These are phyloP conservation scores for Etheostoma spectabile DNA, from an alignment of 2,113 vertebrate species.

Conservation along the genomic window DNA sequence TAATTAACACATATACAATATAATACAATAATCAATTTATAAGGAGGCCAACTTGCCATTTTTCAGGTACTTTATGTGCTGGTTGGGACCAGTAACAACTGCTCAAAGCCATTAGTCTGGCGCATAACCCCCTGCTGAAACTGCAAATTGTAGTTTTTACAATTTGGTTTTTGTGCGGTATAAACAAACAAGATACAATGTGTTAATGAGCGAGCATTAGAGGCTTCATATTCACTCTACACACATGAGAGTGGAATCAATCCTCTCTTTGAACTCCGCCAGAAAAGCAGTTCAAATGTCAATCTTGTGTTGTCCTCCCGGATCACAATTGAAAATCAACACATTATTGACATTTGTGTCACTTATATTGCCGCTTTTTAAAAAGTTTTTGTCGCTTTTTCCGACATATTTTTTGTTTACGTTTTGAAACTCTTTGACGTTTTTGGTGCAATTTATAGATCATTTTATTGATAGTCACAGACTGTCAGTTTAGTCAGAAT, in stretches of 20 bases:
- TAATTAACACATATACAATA: neutral
- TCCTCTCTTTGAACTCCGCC: neutral
- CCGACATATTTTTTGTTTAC: too few species aligned
- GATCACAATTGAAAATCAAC: too few species aligned
- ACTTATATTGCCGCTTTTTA: too few species aligned
- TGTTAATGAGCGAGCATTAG: neutral
- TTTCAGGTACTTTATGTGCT: neutral
- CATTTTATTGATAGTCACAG: too few species aligned
- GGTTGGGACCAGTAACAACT: neutral
- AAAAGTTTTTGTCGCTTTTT: too few species aligned
- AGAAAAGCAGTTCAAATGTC: conserved; percentile 10
- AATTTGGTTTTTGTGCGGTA: neutral
- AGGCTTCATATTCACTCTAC: neutral
- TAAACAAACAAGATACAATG: neutral
- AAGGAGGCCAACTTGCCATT: neutral
- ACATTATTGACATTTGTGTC: too few species aligned
- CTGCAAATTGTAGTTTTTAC: neutral
- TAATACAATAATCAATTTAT: too few species aligned
- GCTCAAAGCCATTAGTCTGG: neutral
- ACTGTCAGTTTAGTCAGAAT: too few species aligned
- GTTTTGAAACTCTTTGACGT: too few species aligned
- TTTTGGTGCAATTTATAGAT: too few species aligned
- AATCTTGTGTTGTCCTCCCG: neutral
- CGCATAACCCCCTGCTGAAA: neutral
- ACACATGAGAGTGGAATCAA: neutral